Conservation (phyloP, 2,888 invertebrate genomes). For the Liodrosophila aerea region DNA sequence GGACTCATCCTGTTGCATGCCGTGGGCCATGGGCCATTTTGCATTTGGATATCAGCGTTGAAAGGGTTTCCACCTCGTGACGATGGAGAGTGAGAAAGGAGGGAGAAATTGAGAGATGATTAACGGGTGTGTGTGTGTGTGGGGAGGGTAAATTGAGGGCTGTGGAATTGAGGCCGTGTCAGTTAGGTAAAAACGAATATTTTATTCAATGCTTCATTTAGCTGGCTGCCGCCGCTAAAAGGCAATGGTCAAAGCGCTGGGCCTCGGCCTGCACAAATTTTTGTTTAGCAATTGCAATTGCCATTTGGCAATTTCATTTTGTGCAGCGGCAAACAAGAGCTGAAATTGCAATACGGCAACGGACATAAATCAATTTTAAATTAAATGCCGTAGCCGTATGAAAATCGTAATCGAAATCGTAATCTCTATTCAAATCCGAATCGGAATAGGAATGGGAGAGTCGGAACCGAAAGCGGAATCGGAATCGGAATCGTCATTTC, state of each 20-base stretch:
- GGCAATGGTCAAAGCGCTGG: too few species aligned
- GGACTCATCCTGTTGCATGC: slow-evolving; percentile 40
- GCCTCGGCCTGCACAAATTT: slow-evolving; percentile 45
- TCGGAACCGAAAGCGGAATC: slow-evolving; percentile 30
- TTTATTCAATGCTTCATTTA: slow-evolving; percentile 62
- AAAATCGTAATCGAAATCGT: slow-evolving; percentile 34
- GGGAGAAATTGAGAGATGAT: background rate
- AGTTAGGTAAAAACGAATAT: slow-evolving; percentile 47
- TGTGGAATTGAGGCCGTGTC: background rate
- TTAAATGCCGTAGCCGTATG: slow-evolving; percentile 46
- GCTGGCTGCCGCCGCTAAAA: slow-evolving; percentile 13
- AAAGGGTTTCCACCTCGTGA: background rate
- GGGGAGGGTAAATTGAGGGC: too few species aligned
- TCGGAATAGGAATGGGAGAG: slow-evolving; percentile 32
- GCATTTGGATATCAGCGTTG: slow-evolving; percentile 15
- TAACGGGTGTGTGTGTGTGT: too few species aligned
- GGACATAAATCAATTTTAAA: slow-evolving; percentile 73
- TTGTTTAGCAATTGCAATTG: slow-evolving; percentile 66
- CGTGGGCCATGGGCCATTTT: slow-evolving; percentile 14
- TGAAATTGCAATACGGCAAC: slow-evolving; percentile 2
- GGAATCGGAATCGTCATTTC: slow-evolving; percentile 31
- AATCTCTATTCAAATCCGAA: slow-evolving; percentile 27
- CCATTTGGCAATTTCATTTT: slow-evolving; percentile 21
- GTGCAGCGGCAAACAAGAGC: background rate
- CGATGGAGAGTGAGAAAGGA: background rate